Base-by-base conservation (phyloP, 2,888 invertebrate genomes). In the Acanthosepion pharaonis region DNA sequence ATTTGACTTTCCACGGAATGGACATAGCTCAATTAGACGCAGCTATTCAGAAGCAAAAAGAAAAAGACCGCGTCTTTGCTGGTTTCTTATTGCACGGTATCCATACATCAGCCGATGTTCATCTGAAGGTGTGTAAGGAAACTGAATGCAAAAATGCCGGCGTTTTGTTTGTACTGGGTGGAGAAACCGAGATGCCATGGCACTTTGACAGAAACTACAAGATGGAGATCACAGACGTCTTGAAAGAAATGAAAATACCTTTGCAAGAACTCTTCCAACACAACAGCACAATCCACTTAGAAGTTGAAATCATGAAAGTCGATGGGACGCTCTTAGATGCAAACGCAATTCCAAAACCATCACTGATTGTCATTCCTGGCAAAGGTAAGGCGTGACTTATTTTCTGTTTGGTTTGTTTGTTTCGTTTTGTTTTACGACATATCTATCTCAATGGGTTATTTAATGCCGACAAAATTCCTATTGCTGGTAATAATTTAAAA, bases 151-250 rank as follows among this genome's bases (percentile, higher is more conserved):
- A 91, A 78, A n/a, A 94, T 49, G 95, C 95, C 9, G 95, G 95
- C 1, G 95, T 94, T n/a, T 94, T 95, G 94, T 95, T 95, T 91
- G 94, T 95, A 42, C 94, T 95, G 91, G 95, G 95, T n/a, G 95
- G 95, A 15, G 93, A 95, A 49, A 94, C 94, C 49, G 95, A 95
- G 94, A 95, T 95, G 95, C 95, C 95, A 0, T 95, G 95, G 95
- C 94, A 94, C 33, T 95, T 95, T 94, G 91, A 95, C 55, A 92
- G 94, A 48, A 95, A 95, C n/a, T 95, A 95, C 95, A 94, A 95
- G 64, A 95, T 94, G 51, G 95, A 95, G 94, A 94, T 95, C 91
- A 95, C 95, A 0, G 91, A 95, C 6, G 92, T 95, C 42, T 94
- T 95, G 25, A 8, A 94, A 42, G 78, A 94, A 8, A 91, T 95